Conservation (phyloP, 2,797 vertebrate species). For the Takifugu rubripes region DNA sequence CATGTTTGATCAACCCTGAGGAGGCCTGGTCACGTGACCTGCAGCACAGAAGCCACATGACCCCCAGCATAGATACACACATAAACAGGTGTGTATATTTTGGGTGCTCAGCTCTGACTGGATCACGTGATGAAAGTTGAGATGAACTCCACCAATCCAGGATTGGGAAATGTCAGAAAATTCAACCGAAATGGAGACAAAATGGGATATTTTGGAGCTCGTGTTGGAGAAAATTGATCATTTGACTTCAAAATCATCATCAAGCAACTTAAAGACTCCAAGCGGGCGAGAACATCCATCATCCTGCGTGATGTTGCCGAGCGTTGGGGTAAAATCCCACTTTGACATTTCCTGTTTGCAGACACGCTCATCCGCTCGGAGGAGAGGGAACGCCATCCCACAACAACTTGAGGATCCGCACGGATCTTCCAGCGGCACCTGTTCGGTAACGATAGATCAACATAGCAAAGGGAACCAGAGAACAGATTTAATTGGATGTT, state of each 20-base stretch:
- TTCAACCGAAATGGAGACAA: not conserved
- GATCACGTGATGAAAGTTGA: no score
- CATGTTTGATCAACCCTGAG: conserved; percentile 46
- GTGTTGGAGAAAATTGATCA: not conserved
- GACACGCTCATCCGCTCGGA: conserved; percentile 13
- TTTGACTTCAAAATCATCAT: no score
- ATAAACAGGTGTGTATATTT: no score
- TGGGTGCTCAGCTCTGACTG: no score
- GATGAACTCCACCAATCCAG: no score
- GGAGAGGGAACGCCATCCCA: conserved; percentile 10
- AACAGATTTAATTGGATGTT: conserved; percentile 68
- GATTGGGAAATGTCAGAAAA: no score
- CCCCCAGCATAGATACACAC: no score
- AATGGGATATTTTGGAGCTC: not conserved
- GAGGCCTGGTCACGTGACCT: no score
- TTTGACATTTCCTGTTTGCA: conserved; percentile 11
- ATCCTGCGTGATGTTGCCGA: no score
- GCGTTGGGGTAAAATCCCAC: not conserved
- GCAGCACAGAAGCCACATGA: no score
- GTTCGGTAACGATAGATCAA: conserved; percentile 65
- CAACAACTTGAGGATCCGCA: not conserved
- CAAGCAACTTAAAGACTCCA: no score
- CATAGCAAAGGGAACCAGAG: conserved; percentile 40
- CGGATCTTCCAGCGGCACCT: conserved; percentile 42
- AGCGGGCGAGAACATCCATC: no score